Evolutionary conservation across 2,113 vertebrate genomes (phyloP).

Genomic region (Stigmatopora argus): DNA sequence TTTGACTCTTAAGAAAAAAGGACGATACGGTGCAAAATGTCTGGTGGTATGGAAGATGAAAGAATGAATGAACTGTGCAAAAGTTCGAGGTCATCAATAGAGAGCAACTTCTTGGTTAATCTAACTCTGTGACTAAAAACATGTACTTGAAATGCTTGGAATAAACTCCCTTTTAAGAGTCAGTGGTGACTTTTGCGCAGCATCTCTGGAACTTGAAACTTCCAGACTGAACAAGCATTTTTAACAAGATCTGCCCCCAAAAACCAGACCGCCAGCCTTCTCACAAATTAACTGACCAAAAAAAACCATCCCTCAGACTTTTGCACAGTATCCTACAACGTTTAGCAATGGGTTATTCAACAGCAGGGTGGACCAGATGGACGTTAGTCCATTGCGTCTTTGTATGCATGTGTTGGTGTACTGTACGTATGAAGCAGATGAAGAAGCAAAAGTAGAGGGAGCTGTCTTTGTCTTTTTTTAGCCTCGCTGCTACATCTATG

Average conservation of each 20-base stretch:
- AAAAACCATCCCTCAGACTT: background rate
- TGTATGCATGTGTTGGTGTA: slow-evolving; percentile 39
- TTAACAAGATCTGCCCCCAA: background rate
- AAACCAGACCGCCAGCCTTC: background rate
- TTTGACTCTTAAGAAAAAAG: slow-evolving; percentile 17
- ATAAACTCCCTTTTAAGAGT: background rate
- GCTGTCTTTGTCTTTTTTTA: slow-evolving; percentile 64
- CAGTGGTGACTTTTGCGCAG: background rate
- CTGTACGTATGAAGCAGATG: slow-evolving; percentile 47
- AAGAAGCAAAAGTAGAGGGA: slow-evolving; percentile 51
- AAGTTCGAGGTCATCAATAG: slow-evolving; percentile 5
- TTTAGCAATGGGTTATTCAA: slow-evolving; percentile 35
- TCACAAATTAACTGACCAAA: background rate
- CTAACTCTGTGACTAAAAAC: background rate
- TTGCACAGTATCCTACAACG: background rate
- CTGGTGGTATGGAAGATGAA: background rate
- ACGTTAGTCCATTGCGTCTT: slow-evolving; percentile 26
- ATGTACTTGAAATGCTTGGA: background rate
- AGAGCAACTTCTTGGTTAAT: background rate
- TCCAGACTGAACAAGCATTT: background rate
- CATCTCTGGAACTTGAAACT: no score
- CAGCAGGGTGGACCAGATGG: slow-evolving; percentile 32
- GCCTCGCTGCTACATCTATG: slow-evolving; percentile 56
- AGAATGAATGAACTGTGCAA: background rate
- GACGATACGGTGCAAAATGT: slow-evolving; percentile 35